Percentiles rank a stretch among this genome's conserved stretches.
phyloP scores from a whole-genome alignment of 2,797 vertebrate genomes.

The Adelosebastes latens region DNA sequence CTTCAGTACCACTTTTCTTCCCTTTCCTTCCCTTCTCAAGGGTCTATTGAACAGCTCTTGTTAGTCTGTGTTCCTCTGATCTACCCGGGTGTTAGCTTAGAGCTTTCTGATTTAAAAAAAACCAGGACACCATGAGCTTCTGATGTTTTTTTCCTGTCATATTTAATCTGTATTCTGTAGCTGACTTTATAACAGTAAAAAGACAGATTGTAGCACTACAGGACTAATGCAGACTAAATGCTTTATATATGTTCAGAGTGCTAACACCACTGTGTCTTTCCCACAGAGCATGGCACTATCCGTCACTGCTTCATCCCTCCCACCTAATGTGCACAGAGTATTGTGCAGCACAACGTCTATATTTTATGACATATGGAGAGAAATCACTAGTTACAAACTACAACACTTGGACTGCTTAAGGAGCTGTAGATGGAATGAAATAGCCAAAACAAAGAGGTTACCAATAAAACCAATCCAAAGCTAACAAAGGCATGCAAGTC shows the following conservation, averaged over 20 bases:
- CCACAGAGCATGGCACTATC: not conserved
- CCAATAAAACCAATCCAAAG: not conserved
- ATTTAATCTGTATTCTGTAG: not conserved
- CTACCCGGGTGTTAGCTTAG: not conserved
- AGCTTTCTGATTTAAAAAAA: not conserved
- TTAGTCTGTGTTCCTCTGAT: not conserved
- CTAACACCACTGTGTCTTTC: not conserved
- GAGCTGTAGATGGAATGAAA: not conserved
- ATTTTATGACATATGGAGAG: not conserved
- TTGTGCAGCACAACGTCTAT: not conserved
- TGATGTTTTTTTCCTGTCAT: not conserved
- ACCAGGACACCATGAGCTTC: not conserved
- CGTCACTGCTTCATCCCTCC: not conserved
- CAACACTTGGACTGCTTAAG: not conserved
- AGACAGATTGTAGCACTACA: not conserved
- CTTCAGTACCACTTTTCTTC: conserved; percentile 14
- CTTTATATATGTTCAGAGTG: not conserved
- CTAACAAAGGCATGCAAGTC: not conserved
- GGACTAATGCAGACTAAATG: not conserved
- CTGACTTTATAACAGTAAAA: not conserved
- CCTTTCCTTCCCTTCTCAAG: conserved; percentile 3
- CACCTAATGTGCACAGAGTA: not conserved
- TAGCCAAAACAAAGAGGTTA: not conserved
- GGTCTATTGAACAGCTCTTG: not conserved
- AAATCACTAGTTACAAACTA: not conserved